Evolutionary conservation across 53 echinoderm and acorn worm species (phyloP).

Genomic region (Apostichopus leukothele): DNA sequence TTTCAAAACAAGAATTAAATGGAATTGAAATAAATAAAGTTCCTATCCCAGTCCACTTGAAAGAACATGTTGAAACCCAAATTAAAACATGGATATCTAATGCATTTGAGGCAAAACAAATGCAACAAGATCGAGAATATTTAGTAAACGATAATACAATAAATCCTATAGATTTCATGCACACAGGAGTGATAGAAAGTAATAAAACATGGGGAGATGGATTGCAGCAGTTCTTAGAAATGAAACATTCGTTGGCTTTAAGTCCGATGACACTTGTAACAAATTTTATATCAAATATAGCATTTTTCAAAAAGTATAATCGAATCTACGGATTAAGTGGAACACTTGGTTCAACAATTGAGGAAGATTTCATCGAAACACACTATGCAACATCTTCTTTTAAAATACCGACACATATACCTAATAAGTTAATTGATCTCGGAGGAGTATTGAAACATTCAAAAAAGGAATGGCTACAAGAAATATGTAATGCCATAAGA

Average conservation of each 20-base stretch:
- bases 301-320: slow-evolving; percentile 7
- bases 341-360: slow-evolving; percentile 5
- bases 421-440: neutral
- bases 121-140: neutral
- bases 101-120: slow-evolving; percentile 3
- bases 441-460: neutral
- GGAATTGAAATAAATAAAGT: no score
- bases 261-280: neutral
- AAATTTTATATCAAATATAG: neutral
- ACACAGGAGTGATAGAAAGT: neutral
- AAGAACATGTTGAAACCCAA: neutral
- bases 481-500: neutral
- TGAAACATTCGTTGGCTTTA: neutral
- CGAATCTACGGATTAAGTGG: neutral
- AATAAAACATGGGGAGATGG: slow-evolving; percentile 4
- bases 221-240: neutral
- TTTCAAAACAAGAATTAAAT: no score
- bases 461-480: neutral
- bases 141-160: neutral
- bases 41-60: neutral
- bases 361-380: neutral
- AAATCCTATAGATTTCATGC: neutral
- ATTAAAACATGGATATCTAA: neutral
- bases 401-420: neutral
- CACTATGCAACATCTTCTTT: neutral